A percentile compares a stretch with the other conserved stretches of the same genome.
Evolutionary conservation across 2,888 invertebrate genomes (phyloP).

Genomic region (Drosophila stalkeri): DNA sequence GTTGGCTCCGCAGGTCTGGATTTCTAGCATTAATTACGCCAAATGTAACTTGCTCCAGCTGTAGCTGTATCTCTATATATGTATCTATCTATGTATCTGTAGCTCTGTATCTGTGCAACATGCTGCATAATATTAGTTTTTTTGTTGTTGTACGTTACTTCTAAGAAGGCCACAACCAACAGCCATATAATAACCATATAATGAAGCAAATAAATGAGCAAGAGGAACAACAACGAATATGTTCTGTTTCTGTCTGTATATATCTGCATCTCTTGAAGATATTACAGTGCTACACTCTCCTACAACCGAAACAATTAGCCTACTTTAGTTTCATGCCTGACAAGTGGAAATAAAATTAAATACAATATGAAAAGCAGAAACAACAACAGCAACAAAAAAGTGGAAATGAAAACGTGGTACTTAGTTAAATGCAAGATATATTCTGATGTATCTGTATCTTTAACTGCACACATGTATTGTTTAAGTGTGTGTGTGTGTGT

Average conservation of each 20-base stretch:
- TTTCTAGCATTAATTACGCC: conserved; percentile 76
- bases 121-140: conserved; percentile 79
- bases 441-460: conserved; percentile 18
- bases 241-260: conserved; percentile 10
- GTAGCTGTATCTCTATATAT: conserved; percentile 5
- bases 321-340: conserved; percentile 79
- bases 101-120: conserved; percentile 59
- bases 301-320: conserved; percentile 79
- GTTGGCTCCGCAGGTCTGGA: conserved; percentile 21
- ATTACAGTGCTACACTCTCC: conserved; percentile 45
- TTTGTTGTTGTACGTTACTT: conserved; percentile 60
- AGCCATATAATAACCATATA: conserved; percentile 75
- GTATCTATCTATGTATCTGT: conserved; percentile 1
- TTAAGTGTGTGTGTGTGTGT: not conserved
- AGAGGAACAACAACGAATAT: conserved; percentile 44
- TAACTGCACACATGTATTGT: conserved; percentile 15
- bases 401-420: conserved; percentile 37
- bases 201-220: conserved; percentile 78
- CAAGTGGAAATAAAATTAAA: conserved; percentile 80
- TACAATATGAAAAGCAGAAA: conserved; percentile 65
- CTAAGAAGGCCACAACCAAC: conserved; percentile 59
- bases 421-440: conserved; percentile 54
- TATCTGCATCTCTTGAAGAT: conserved; percentile 52
- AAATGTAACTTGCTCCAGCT: conserved; percentile 64
- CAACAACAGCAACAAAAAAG: conserved; percentile 10